These are phyloP conservation scores for Myiopsitta monachus DNA, from an alignment of 2,113 vertebrate genomes.

Conservation along the genomic window DNA sequence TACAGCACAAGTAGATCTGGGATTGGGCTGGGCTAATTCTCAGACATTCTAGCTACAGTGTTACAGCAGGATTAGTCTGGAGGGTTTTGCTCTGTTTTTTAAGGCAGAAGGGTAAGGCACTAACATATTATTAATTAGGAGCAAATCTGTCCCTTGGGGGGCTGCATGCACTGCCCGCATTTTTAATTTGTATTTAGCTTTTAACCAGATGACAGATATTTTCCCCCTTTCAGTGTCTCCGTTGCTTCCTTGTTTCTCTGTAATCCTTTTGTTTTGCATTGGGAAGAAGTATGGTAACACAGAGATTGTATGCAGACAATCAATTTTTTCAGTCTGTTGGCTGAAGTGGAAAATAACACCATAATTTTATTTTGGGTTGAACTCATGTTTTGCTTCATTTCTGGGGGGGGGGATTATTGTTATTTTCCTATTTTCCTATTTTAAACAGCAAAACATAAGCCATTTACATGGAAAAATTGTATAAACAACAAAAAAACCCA, in stretches of 20 bases:
- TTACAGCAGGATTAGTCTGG: slow-evolving; percentile 30
- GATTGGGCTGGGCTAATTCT: slow-evolving; percentile 35
- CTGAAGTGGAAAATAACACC: neutral
- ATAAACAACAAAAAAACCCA: neutral
- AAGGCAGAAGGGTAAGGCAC: neutral
- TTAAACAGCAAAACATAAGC: neutral
- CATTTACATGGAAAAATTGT: neutral
- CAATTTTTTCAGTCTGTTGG: neutral
- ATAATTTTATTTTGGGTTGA: neutral
- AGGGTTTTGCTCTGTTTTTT: neutral
- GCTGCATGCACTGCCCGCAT: neutral
- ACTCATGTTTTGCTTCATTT: neutral
- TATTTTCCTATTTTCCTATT: neutral
- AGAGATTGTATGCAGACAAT: neutral
- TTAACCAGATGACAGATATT: neutral
- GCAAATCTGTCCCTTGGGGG: slow-evolving; percentile 47
- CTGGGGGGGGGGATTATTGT: neutral
- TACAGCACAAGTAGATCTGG: slow-evolving; percentile 44
- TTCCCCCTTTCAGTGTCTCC: neutral
- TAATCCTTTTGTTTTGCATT: slow-evolving; percentile 38
- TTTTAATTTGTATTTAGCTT: slow-evolving; percentile 20
- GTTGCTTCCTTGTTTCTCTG: neutral
- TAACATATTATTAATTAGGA: slow-evolving; percentile 57
- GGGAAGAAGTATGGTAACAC: neutral
- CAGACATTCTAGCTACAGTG: neutral